A percentile compares a stretch with the other conserved stretches of the same genome.
Evolutionary conservation across 1,140 invertebrate genomes (phyloP).

Genomic region (Chrysopa pallens): DNA sequence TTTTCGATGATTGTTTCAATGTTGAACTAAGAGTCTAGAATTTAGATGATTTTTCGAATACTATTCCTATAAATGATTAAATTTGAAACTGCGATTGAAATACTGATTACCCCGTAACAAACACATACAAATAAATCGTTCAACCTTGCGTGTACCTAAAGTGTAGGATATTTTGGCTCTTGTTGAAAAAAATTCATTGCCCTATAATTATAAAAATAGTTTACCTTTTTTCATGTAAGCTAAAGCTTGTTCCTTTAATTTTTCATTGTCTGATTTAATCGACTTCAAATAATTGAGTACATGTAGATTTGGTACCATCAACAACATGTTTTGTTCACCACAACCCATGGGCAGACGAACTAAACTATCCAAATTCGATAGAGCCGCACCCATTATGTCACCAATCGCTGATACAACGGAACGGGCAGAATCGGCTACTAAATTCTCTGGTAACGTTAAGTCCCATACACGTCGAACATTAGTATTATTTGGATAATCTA

Average conservation of each 20-base stretch:
- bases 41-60: too few relatives aligned
- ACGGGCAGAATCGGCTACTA: constrained; percentile 49
- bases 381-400: constrained; percentile 55
- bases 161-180: too few relatives aligned
- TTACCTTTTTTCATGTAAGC: constrained; percentile 25
- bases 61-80: too few relatives aligned
- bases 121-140: too few relatives aligned
- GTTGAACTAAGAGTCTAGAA: too few relatives aligned
- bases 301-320: constrained; percentile 81
- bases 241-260: constrained; percentile 55
- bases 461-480: constrained; percentile 30
- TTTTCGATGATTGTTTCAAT: too few relatives aligned
- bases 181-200: too few relatives aligned
- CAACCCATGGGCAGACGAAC: constrained; percentile 76
- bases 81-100: too few relatives aligned
- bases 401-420: constrained; percentile 57
- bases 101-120: too few relatives aligned
- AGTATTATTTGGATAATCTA: constrained; percentile 47
- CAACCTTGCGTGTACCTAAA: too few relatives aligned
- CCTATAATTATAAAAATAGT: too few relatives aligned
- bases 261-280: constrained; percentile 39
- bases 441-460: constrained; percentile 49
- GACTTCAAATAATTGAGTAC: constrained; percentile 54
- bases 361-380: constrained; percentile 54
- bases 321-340: constrained; percentile 89